Percentiles rank a stretch among this genome's conserved stretches.
Conservation (phyloP, 1,140 invertebrate genomes). For the Argopecten irradians region DNA sequence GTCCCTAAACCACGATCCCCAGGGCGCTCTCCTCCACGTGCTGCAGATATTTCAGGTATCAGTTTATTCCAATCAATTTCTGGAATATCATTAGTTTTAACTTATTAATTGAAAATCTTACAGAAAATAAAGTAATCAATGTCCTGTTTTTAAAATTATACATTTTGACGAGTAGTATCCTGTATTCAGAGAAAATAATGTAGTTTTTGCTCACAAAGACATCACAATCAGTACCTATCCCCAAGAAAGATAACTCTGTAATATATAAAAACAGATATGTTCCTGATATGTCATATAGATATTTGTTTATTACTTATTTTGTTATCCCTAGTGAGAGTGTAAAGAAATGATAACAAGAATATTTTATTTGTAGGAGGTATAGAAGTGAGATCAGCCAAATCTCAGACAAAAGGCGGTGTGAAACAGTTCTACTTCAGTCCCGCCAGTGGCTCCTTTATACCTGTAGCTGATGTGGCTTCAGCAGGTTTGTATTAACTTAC, state of each 20-base stretch:
- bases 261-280: too few species aligned
- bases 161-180: too few species aligned
- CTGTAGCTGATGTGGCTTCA: conserved; percentile 45
- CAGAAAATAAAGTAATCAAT: background rate
- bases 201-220: too few species aligned
- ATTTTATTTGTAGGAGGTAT: conserved; percentile 43
- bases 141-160: too few species aligned
- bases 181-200: too few species aligned
- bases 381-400: conserved; percentile 64
- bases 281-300: too few species aligned
- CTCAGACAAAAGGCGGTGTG: conserved; percentile 55
- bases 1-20: conserved; percentile 54
- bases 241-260: too few species aligned
- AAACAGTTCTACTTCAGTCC: conserved; percentile 71
- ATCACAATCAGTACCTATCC: too few species aligned
- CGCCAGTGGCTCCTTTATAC: conserved; percentile 64
- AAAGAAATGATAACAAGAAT: too few species aligned
- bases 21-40: conserved; percentile 32
- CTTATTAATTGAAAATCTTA: background rate
- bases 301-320: too few species aligned
- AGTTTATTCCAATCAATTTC: background rate
- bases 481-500: conserved; percentile 33
- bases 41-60: conserved; percentile 46
- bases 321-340: too few species aligned
- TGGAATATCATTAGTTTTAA: background rate